phyloP scores from a whole-genome alignment of 2,888 invertebrate species.

The Leptinotarsa peninsularis region DNA sequence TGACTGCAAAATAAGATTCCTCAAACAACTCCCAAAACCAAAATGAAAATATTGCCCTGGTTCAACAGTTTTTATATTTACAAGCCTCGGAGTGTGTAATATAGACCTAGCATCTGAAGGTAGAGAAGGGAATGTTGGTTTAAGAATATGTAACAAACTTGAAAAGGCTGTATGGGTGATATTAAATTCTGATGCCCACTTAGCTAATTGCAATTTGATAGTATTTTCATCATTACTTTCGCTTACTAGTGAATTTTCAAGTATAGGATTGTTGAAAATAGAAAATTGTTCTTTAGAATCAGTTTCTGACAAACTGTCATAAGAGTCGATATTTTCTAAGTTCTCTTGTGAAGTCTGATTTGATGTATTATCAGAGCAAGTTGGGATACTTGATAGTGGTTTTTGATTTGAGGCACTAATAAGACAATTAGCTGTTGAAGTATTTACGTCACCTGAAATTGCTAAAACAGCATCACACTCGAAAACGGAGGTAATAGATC shows the following conservation, averaged over 20 bases:
- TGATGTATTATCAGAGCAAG: not conserved
- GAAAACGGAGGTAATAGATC: not conserved
- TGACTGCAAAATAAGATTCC: not conserved
- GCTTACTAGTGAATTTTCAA: not conserved
- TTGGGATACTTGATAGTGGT: not conserved
- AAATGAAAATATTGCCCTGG: constrained; percentile 11
- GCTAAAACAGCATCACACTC: not conserved
- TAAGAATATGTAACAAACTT: constrained; percentile 9
- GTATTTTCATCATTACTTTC: not conserved
- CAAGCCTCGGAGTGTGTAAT: constrained; percentile 5
- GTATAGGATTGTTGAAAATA: not conserved
- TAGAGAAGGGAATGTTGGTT: constrained; percentile 8
- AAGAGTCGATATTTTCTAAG: not conserved
- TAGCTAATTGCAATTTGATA: not conserved
- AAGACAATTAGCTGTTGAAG: not conserved
- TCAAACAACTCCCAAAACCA: not conserved
- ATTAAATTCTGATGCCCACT: constrained; percentile 5
- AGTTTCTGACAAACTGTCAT: not conserved
- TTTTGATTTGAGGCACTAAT: not conserved
- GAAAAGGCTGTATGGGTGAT: constrained; percentile 13
- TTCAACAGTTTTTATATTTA: constrained; percentile 6
- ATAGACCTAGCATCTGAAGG: constrained; percentile 5
- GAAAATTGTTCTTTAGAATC: not conserved
- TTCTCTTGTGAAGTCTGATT: not conserved
- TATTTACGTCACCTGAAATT: not conserved